Conservation (phyloP, 1,140 invertebrate genomes). For the Nomia melanderi region DNA sequence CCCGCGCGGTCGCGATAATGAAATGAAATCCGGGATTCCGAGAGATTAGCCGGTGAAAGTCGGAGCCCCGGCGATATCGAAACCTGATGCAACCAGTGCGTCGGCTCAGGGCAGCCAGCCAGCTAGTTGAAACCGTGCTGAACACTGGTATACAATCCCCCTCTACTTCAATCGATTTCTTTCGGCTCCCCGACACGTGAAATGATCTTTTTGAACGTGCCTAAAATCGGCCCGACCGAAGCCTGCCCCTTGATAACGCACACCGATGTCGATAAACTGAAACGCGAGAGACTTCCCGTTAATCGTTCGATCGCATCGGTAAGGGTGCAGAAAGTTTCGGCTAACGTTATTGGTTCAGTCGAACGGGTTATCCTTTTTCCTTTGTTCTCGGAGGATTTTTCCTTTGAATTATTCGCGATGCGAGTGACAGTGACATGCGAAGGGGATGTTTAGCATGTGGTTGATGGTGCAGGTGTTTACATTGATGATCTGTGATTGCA, state of each 20-base stretch:
- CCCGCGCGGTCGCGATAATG: conserved; percentile 35
- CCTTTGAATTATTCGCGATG: not conserved
- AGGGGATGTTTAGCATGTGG: not conserved
- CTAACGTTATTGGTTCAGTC: not conserved
- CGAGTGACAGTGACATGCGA: not conserved
- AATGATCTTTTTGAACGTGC: conserved; percentile 38
- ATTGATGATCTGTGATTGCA: conserved; percentile 70
- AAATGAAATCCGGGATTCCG: conserved; percentile 53
- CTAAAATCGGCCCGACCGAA: not conserved
- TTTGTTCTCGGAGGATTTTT: not conserved
- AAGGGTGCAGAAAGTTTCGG: not conserved
- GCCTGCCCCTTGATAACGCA: not conserved
- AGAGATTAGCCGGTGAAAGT: conserved; percentile 24
- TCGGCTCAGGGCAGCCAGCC: not conserved
- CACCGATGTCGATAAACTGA: not conserved
- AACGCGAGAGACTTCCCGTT: not conserved
- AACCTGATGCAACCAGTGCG: conserved; percentile 20
- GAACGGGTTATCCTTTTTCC: not conserved
- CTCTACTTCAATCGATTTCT: not conserved
- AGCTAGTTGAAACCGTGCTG: conserved; percentile 3
- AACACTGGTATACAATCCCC: not conserved
- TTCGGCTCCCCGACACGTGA: not conserved
- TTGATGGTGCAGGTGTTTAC: not conserved
- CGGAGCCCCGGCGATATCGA: conserved; percentile 31
- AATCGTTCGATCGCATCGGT: not conserved